Conservation (phyloP, 2,797 vertebrate genomes). For the Cheirogaleus major region DNA sequence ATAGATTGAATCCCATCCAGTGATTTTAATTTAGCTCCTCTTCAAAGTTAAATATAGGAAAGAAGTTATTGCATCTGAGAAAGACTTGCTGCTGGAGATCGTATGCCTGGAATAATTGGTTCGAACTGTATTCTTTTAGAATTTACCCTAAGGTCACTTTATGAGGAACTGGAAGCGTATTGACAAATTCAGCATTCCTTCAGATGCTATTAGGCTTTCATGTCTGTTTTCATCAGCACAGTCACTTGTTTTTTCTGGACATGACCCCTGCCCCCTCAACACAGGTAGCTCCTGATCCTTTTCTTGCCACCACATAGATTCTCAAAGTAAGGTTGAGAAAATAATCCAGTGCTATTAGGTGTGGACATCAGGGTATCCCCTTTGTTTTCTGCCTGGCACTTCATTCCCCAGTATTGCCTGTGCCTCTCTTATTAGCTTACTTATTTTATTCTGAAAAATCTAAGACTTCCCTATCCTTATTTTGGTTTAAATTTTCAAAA, state of each 20-base stretch:
- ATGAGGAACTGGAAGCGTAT: neutral
- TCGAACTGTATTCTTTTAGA: neutral
- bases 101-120: neutral
- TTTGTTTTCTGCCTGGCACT: neutral
- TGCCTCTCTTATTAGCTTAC: neutral
- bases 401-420: neutral
- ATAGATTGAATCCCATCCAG: neutral
- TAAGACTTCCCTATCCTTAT: neutral
- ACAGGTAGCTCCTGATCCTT: neutral
- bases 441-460: conserved; percentile 1
- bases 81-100: conserved; percentile 42
- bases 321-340: neutral
- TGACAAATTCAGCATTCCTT: neutral
- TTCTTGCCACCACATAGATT: neutral
- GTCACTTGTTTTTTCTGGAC: neutral
- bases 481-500: conserved; percentile 31
- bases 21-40: conserved; percentile 52
- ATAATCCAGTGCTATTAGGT: neutral
- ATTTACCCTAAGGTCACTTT: neutral
- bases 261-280: neutral
- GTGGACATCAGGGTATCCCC: neutral
- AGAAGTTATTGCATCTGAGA: neutral
- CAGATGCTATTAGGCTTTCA: neutral
- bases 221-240: neutral
- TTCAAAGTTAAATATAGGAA: conserved; percentile 31